A percentile compares a stretch with the other conserved stretches of the same genome.
Conservation (phyloP, 2,888 invertebrate genomes). For the Hyalella azteca region DNA sequence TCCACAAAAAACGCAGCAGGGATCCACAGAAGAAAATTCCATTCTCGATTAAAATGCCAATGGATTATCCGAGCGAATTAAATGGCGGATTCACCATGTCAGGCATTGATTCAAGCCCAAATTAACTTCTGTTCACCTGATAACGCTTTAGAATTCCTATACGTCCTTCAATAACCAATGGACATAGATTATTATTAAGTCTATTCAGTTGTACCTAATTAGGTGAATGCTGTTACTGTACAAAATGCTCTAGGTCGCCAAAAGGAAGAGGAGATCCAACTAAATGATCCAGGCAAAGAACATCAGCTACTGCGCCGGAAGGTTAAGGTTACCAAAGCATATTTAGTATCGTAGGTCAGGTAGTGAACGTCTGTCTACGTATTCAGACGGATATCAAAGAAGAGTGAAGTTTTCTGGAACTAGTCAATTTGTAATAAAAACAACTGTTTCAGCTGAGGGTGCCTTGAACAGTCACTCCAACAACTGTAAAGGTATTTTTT, state of each 20-base stretch:
- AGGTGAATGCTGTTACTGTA: neutral
- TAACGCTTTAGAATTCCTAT: too few species aligned
- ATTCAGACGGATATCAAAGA: too few species aligned
- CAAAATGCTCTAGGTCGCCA: neutral
- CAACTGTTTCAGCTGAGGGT: neutral
- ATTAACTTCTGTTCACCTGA: too few species aligned
- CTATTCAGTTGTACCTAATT: conserved; percentile 11
- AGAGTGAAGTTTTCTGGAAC: too few species aligned
- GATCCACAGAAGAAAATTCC: conserved; percentile 36
- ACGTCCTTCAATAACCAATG: too few species aligned
- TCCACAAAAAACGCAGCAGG: conserved; percentile 50
- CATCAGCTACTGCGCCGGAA: neutral
- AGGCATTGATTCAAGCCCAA: too few species aligned
- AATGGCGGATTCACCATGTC: too few species aligned
- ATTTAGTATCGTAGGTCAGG: neutral
- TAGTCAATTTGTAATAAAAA: too few species aligned
- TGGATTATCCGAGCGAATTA: too few species aligned
- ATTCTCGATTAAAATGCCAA: too few species aligned
- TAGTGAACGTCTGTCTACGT: too few species aligned
- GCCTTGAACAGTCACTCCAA: neutral
- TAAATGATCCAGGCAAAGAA: neutral
- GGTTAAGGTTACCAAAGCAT: neutral
- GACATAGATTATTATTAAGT: too few species aligned
- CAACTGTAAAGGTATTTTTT: neutral
- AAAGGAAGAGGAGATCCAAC: neutral